phyloP scores from a whole-genome alignment of 2,888 invertebrate species.

The Frankliniella intonsa region DNA sequence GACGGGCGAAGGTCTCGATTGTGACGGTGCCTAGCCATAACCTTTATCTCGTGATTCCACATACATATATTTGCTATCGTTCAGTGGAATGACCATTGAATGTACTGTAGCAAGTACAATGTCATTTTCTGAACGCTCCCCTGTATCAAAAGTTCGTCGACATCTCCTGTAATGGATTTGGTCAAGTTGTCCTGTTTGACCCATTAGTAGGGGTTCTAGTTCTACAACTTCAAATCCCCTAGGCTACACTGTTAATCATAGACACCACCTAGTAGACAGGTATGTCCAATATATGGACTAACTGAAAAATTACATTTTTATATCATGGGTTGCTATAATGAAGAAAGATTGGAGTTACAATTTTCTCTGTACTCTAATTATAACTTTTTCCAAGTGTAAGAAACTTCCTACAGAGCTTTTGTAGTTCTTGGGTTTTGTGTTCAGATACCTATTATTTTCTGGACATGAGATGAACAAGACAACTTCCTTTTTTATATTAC shows the following conservation, averaged over 20 bases:
- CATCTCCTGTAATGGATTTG: background rate
- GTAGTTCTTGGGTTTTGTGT: no score
- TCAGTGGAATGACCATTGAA: background rate
- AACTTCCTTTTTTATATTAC: background rate
- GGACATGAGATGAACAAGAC: no score
- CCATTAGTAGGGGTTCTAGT: background rate
- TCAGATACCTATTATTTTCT: no score
- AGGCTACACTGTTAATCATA: background rate
- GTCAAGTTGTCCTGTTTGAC: constrained; percentile 22
- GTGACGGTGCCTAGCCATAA: constrained; percentile 13
- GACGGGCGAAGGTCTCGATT: background rate
- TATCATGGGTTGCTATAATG: background rate
- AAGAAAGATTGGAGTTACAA: background rate
- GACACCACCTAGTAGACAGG: no score
- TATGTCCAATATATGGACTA: no score
- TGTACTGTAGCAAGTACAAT: no score
- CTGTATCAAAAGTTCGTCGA: background rate
- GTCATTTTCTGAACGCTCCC: no score
- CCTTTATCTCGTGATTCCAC: constrained; percentile 8
- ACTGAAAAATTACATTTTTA: no score
- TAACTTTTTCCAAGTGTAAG: background rate
- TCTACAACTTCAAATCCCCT: background rate
- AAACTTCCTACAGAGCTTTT: no score
- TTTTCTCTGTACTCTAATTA: background rate
- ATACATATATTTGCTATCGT: background rate